Percentiles rank a stretch among this genome's conserved stretches.
Conservation (phyloP, 2,797 vertebrate species). For the Argya squamiceps region DNA sequence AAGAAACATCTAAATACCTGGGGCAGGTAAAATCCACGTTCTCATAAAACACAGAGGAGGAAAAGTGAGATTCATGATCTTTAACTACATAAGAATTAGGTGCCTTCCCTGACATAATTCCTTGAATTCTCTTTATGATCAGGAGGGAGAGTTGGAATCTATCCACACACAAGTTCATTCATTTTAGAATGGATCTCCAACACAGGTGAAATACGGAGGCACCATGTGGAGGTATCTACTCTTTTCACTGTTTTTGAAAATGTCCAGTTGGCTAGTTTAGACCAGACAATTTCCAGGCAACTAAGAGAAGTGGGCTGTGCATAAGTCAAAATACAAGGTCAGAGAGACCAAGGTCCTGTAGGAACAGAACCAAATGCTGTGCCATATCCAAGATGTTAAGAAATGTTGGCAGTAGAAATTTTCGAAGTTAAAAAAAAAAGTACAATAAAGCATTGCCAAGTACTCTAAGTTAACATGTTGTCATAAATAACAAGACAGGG, state of each 20-base stretch:
- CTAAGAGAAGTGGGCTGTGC: neutral
- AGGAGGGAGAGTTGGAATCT: neutral
- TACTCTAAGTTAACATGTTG: neutral
- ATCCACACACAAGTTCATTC: neutral
- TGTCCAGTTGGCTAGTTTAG: neutral
- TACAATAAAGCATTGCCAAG: neutral
- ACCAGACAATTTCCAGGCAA: neutral
- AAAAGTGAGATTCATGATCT: neutral
- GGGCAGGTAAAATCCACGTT: neutral
- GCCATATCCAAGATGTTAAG: neutral
- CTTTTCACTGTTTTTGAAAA: neutral
- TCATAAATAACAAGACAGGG: neutral
- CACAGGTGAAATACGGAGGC: neutral
- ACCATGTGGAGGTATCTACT: neutral
- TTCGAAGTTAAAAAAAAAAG: neutral
- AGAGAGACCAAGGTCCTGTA: neutral
- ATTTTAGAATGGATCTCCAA: neutral
- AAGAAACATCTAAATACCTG: neutral
- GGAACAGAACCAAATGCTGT: neutral
- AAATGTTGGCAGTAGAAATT: neutral
- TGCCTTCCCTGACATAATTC: neutral
- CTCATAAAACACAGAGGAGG: neutral
- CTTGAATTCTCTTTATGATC: neutral
- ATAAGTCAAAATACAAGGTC: neutral
- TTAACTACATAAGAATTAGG: neutral